Evolutionary conservation across 2,113 vertebrate genomes (phyloP).

Genomic region (Hemibagrus wyckioides): DNA sequence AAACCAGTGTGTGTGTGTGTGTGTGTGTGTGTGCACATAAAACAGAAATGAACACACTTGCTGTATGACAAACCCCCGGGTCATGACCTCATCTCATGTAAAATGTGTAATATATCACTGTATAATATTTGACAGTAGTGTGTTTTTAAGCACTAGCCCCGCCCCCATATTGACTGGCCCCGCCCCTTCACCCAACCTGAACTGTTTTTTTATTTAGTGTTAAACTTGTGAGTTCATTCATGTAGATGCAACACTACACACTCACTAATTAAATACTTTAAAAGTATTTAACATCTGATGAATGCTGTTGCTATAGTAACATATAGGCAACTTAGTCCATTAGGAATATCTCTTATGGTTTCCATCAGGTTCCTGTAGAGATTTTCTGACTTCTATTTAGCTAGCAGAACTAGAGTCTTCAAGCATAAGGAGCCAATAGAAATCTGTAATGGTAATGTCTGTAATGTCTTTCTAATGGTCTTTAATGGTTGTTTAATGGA

Average conservation of each 20-base stretch:
- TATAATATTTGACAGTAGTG: not conserved
- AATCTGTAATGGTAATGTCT: not conserved
- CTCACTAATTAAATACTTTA: constrained; percentile 7
- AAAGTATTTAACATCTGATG: not conserved
- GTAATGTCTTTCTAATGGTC: not conserved
- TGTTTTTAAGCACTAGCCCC: not conserved
- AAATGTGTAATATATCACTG: not conserved
- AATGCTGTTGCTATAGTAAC: constrained; percentile 11
- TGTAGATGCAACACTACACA: not conserved
- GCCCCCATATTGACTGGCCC: not conserved
- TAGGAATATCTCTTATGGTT: not conserved
- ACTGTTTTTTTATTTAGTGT: not conserved
- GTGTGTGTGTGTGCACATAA: not conserved
- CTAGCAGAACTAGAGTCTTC: not conserved
- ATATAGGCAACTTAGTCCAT: not conserved
- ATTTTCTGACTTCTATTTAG: not conserved
- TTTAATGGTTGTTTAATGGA: not conserved
- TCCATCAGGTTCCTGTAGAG: not conserved
- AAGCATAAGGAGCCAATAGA: not conserved
- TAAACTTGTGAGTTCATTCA: not conserved
- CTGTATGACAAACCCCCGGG: not conserved
- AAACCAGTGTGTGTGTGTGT: not conserved
- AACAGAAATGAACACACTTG: not conserved
- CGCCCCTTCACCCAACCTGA: not conserved
- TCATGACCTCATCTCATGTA: not conserved